Base-by-base conservation (phyloP, 2,888 invertebrate genomes). In the Ramazzottius varieornatus region DNA sequence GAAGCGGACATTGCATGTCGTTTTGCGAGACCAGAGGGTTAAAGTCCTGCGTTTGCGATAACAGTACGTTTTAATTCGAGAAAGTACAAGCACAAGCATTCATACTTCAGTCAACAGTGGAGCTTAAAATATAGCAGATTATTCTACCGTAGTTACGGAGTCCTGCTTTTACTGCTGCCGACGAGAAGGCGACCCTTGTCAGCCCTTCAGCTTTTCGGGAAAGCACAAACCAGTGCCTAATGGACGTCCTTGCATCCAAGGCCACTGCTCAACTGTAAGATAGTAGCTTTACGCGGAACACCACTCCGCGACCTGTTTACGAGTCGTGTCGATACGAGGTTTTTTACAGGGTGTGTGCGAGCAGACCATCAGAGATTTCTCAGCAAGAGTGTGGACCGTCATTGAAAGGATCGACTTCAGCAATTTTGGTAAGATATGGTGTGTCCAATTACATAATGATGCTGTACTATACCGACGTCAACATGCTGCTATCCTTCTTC, bases 21-120 rank as follows among this genome's bases (percentile, higher is more conserved):
- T 93, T 87, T 77, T 96, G 94, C 76, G 91, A 94, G 79, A 89
- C 88, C 29, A 87, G 88, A 74, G 86, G 86, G 65, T 80, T 88
- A 74, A 88, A 88, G 75, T 90, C 91, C 74, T 94, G 94, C 80
- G 91, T 93, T 86, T 94, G 94, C 76, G 91, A 92, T 74, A 86
- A 86, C 70, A 86, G 88, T 88, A 77, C 75, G 82, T 75, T 66
- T 32, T 32, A 2, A 16, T 64, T 65, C n/a, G 20, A n/a, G 8
- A 29, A 54, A 16, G 16, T n/a, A 40, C 20, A 8, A 40, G 13
- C 20, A 13, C 20, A 8, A 40, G 40, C 8, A 40, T 40, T 40
- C 40, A 40, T 40, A 40, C 40, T 8, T 20, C 20, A 40, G 20
- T 40, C 40, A 40, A 8, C 13, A 40, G 20, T 8, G 40, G 8